Percentiles rank a stretch among this genome's conserved stretches.
These are phyloP conservation scores for Esox masquinongy DNA, from an alignment of 2,797 vertebrate species.

Conservation along the genomic window DNA sequence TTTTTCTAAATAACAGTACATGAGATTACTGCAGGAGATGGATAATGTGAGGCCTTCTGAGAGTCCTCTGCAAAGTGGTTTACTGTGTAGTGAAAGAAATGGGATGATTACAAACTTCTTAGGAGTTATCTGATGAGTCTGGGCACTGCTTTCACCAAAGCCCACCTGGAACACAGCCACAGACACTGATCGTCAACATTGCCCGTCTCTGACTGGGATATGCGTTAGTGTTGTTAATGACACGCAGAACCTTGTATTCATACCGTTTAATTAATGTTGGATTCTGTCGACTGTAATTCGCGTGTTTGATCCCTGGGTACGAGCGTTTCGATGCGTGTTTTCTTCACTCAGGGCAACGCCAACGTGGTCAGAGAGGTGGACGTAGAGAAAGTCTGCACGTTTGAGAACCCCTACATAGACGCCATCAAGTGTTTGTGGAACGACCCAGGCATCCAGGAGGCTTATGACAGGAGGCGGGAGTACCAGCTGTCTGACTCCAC, in stretches of 20 bases:
- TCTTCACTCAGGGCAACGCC: slow-evolving; percentile 80
- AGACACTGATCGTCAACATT: background rate
- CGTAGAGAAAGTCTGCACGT: slow-evolving; percentile 85
- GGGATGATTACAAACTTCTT: background rate
- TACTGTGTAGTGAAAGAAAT: background rate
- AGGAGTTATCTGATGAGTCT: background rate
- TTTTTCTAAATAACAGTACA: background rate
- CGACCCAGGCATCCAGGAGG: slow-evolving; percentile 92
- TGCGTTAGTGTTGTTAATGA: background rate
- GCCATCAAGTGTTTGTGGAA: slow-evolving; percentile 96
- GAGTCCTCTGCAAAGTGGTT: background rate
- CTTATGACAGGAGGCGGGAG: slow-evolving; percentile 92
- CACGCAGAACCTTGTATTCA: background rate
- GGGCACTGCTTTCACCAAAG: background rate
- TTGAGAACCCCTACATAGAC: slow-evolving; percentile 88
- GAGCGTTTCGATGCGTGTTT: background rate
- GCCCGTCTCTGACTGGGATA: background rate
- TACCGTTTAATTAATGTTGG: background rate
- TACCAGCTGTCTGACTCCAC: slow-evolving; percentile 96
- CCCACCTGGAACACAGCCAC: background rate
- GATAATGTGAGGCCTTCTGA: background rate
- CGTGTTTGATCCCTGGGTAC: background rate
- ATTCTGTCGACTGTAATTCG: background rate
- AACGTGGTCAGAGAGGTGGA: slow-evolving; percentile 91
- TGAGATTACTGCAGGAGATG: background rate